These are phyloP conservation scores for Candoia aspera DNA, from an alignment of 2,113 vertebrate species.

Conservation along the genomic window DNA sequence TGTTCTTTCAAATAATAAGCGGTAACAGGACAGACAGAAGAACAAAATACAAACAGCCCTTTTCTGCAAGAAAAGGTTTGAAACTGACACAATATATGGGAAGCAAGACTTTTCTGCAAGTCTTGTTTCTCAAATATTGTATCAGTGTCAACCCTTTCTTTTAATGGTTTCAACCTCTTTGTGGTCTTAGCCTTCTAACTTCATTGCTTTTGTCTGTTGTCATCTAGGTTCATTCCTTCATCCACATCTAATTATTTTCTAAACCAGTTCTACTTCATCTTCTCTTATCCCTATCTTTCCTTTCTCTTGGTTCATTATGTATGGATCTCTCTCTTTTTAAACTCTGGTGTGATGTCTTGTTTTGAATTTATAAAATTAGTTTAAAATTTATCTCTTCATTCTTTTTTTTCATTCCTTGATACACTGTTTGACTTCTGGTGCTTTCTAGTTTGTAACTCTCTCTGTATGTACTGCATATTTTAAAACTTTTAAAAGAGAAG, in stretches of 20 bases:
- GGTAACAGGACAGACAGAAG: background rate
- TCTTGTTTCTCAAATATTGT: too few species aligned
- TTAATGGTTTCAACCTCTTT: background rate
- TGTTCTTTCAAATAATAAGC: background rate
- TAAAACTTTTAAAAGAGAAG: too few species aligned
- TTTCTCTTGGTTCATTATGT: background rate
- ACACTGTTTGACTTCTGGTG: background rate
- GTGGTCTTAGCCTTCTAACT: background rate
- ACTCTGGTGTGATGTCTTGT: background rate
- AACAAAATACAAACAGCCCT: background rate
- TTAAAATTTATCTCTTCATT: background rate
- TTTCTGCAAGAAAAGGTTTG: background rate
- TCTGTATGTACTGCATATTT: too few species aligned
- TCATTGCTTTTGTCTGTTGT: background rate
- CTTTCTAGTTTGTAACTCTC: too few species aligned
- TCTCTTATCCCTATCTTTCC: background rate
- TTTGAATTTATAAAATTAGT: background rate
- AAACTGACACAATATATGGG: too few species aligned
- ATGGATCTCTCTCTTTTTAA: background rate
- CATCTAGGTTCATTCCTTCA: background rate
- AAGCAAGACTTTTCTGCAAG: too few species aligned
- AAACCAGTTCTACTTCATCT: background rate
- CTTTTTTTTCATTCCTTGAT: background rate
- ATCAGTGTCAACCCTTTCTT: background rate
- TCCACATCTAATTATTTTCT: background rate